Base-by-base conservation (phyloP, 2,797 vertebrate genomes). In the Onychomys arenicola region DNA sequence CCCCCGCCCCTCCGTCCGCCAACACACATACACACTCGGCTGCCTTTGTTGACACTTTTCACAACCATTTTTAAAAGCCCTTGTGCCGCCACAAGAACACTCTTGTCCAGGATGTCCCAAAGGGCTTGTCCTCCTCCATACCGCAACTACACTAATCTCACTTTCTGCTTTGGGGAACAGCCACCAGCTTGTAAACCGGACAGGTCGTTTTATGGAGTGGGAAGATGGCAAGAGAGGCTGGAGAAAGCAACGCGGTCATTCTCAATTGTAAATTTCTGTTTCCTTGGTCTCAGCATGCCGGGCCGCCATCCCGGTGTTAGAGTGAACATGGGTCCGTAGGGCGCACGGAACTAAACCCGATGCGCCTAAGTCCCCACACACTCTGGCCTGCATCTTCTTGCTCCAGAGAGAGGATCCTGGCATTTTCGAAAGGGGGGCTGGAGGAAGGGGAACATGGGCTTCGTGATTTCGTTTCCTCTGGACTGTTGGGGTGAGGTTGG, bases 311-410 rank as follows among this genome's bases (percentile, higher is more conserved):
- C 9, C 0, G 34, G 14, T 23, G 3, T 16, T 23, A 49, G 12
- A 76, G 27, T 8, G 0, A 40, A 34, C 4, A 0, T 0, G 27
- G 65, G 76, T 25, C 32, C n/a, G 0, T 2, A 4, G 4, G 3
- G 40, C 12, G 16, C 29, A 2, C 7, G 0, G n/a, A 52, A 37
- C 19, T 10, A n/a, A 46, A 73, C 6, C 4, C 6, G 8, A 25
- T 23, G 3, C 8, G 0, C 76, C 3, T 40, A 7, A 57, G 40
- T 25, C 37, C 0, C 1, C n/a, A 23, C 0, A 12, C 5, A 9
- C 82, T 27, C 61, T 5, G 80, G 29, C 27, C 46, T 43, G 21
- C 1, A 21, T 27, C 21, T 46, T 61, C 92, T 34, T 19, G 55
- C 3, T 4, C 67, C 17, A 40, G 5, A 34, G 29, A 32, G 5